A percentile compares a stretch with the other conserved stretches of the same genome.
Evolutionary conservation across 2,797 vertebrate species (phyloP).

Genomic region (Alfaro cultratus): DNA sequence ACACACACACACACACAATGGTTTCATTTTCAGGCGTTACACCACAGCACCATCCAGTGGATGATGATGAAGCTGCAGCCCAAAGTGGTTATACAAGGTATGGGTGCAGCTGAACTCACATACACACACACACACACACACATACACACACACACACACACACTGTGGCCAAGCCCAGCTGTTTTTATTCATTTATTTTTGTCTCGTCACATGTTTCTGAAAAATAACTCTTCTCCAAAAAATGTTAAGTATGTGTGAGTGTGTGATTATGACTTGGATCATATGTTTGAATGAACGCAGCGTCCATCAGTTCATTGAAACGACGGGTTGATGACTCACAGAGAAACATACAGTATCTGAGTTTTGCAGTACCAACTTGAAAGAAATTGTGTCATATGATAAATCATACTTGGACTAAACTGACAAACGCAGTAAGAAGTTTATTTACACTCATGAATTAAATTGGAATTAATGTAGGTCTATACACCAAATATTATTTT

Average conservation of each 20-base stretch:
- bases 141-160: not conserved
- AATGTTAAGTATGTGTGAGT: not conserved
- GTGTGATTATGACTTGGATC: not conserved
- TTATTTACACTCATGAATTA: not conserved
- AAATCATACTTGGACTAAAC: not conserved
- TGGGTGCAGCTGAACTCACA: not conserved
- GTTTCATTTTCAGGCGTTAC: constrained; percentile 40
- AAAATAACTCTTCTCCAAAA: not conserved
- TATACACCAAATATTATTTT: not conserved
- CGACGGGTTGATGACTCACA: not conserved
- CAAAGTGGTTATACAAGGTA: not conserved
- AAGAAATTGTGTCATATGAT: too few relatives aligned
- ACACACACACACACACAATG: not conserved
- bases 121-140: too few relatives aligned
- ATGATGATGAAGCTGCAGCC: not conserved
- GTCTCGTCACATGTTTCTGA: not conserved
- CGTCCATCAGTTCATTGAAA: not conserved
- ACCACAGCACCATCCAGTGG: constrained; percentile 70
- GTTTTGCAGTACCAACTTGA: not conserved
- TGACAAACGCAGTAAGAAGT: not conserved
- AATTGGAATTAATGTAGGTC: not conserved
- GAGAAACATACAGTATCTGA: not conserved
- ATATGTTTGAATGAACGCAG: not conserved
- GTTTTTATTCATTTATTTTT: not conserved
- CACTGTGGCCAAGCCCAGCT: not conserved